phyloP scores from a whole-genome alignment of 2,797 vertebrate genomes.

The Sebastiscus tertius region DNA sequence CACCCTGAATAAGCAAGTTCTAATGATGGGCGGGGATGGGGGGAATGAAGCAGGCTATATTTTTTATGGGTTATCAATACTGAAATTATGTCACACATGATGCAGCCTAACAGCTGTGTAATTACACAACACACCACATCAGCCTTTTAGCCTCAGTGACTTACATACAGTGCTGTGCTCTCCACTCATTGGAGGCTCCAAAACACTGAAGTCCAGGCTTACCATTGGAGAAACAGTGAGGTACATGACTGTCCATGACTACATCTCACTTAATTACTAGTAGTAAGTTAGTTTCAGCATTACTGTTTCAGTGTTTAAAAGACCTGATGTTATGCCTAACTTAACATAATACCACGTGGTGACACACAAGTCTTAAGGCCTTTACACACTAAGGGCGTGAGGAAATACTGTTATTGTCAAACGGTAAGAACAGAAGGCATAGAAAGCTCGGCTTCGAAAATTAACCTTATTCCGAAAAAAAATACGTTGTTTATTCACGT shows the following conservation, averaged over 20 bases:
- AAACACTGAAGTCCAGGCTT: background rate
- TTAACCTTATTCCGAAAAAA: no score
- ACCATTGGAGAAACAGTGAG: background rate
- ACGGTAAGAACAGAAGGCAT: no score
- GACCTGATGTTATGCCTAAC: background rate
- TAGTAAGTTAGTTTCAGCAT: background rate
- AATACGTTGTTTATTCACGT: background rate
- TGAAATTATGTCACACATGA: slow-evolving; percentile 10
- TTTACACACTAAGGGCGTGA: no score
- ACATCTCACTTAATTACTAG: background rate
- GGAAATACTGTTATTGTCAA: no score
- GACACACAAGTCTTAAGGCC: background rate
- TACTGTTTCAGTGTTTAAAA: background rate
- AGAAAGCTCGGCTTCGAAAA: no score
- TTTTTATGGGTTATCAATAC: slow-evolving; percentile 8
- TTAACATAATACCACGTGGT: background rate
- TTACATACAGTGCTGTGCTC: background rate
- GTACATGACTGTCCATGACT: background rate
- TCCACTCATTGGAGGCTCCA: background rate
- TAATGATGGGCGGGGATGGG: background rate
- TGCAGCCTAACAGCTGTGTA: slow-evolving; percentile 11
- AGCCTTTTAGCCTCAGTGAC: slow-evolving; percentile 25
- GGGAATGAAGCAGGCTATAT: background rate
- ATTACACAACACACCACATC: slow-evolving; percentile 15
- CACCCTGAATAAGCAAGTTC: background rate